phyloP scores from a whole-genome alignment of 2,797 vertebrate species.

The Sardinella longiceps region DNA sequence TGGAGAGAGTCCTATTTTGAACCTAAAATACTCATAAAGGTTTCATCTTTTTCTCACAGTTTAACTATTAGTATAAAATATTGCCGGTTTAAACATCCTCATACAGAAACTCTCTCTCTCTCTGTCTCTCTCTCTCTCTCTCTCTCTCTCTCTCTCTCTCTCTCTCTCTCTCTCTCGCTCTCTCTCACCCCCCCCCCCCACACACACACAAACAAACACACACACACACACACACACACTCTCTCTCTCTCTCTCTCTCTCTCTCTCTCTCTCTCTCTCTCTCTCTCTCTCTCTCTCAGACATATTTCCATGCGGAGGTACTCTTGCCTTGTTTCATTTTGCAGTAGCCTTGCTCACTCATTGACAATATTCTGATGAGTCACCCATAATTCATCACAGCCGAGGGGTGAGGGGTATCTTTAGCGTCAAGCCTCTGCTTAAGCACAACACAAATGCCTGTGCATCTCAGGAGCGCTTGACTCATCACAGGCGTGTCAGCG shows the following conservation, averaged over 20 bases:
- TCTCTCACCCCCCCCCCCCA: no score
- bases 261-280: no score
- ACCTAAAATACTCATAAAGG: no score
- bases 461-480: neutral
- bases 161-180: neutral
- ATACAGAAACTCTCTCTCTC: no score
- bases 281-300: neutral
- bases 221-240: no score
- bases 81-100: neutral
- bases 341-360: neutral
- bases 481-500: neutral
- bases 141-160: neutral
- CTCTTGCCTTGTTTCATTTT: neutral
- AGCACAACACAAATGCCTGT: neutral
- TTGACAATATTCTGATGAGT: constrained; percentile 11
- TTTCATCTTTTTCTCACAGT: neutral
- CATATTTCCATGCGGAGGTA: neutral
- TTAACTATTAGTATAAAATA: neutral
- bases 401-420: neutral
- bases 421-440: neutral
- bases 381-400: neutral
- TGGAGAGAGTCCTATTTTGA: no score
- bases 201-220: neutral
- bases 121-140: neutral
- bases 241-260: no score